These are phyloP conservation scores for Tychaedon coryphoeus DNA, from an alignment of 2,113 vertebrate genomes.

Conservation along the genomic window DNA sequence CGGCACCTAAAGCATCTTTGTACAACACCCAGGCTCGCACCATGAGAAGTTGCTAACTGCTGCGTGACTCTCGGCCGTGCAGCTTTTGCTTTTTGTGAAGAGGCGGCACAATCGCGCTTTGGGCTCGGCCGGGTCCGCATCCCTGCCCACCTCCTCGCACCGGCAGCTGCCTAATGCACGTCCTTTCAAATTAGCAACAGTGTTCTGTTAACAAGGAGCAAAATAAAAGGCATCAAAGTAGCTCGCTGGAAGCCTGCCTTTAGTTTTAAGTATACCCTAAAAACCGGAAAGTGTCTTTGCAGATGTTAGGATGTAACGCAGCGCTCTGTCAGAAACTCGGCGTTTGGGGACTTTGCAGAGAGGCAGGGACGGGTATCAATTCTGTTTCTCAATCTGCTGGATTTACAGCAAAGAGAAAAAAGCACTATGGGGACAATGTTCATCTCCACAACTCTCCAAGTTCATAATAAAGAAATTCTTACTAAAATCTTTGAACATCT, in stretches of 20 bases:
- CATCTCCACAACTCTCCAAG: background rate
- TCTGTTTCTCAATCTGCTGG: background rate
- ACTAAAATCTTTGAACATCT: background rate
- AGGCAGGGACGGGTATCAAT: background rate
- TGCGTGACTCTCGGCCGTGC: accelerated
- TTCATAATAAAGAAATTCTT: background rate
- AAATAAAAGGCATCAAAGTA: background rate
- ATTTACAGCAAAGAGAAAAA: background rate
- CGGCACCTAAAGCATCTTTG: background rate
- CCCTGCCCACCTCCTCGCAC: background rate
- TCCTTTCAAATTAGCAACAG: background rate
- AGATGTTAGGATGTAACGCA: background rate
- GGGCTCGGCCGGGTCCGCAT: background rate
- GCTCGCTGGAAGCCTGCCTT: background rate
- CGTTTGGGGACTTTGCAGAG: background rate
- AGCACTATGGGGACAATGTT: accelerated
- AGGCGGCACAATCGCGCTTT: background rate
- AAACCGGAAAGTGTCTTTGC: background rate
- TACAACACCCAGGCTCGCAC: background rate
- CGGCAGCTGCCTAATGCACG: background rate
- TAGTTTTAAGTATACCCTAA: background rate
- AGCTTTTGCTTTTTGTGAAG: background rate
- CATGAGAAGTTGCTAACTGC: background rate
- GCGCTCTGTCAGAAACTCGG: background rate
- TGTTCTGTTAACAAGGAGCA: background rate